phyloP scores from a whole-genome alignment of 2,888 invertebrate species.

The Habrosyne pyritoides region DNA sequence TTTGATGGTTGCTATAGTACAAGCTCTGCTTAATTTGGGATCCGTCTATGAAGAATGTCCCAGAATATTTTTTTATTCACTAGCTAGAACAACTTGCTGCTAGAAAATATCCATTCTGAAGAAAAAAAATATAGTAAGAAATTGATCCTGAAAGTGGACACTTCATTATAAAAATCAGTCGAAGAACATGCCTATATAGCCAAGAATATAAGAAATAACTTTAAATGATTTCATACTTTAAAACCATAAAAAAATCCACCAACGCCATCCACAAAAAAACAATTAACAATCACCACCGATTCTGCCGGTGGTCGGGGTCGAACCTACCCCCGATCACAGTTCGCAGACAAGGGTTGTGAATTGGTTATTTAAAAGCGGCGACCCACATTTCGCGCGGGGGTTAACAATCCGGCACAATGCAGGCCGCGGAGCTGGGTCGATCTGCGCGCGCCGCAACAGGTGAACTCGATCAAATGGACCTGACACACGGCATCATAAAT shows the following conservation, averaged over 20 bases:
- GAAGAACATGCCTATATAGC: too few relatives aligned
- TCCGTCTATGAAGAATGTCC: too few relatives aligned
- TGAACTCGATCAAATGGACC: conserved; percentile 37
- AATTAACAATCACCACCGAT: not conserved
- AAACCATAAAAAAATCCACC: not conserved
- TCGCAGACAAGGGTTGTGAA: conserved; percentile 23
- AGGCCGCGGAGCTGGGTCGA: conserved; percentile 59
- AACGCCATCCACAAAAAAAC: not conserved
- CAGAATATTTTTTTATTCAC: too few relatives aligned
- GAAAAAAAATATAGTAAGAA: too few relatives aligned
- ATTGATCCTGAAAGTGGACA: too few relatives aligned
- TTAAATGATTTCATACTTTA: too few relatives aligned
- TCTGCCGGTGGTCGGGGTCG: not conserved
- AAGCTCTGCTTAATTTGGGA: too few relatives aligned
- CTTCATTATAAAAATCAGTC: too few relatives aligned
- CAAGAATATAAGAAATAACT: too few relatives aligned
- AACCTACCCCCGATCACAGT: conserved; percentile 8
- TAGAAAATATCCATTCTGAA: too few relatives aligned
- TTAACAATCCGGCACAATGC: conserved; percentile 56
- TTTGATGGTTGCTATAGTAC: too few relatives aligned
- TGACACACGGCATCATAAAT: not conserved
- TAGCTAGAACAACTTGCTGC: too few relatives aligned
- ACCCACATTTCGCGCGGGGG: conserved; percentile 32
- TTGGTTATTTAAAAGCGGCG: conserved; percentile 28
- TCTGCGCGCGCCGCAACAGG: conserved; percentile 82